These are phyloP conservation scores for Eledone cirrhosa DNA, from an alignment of 2,888 invertebrate genomes.

Conservation along the genomic window DNA sequence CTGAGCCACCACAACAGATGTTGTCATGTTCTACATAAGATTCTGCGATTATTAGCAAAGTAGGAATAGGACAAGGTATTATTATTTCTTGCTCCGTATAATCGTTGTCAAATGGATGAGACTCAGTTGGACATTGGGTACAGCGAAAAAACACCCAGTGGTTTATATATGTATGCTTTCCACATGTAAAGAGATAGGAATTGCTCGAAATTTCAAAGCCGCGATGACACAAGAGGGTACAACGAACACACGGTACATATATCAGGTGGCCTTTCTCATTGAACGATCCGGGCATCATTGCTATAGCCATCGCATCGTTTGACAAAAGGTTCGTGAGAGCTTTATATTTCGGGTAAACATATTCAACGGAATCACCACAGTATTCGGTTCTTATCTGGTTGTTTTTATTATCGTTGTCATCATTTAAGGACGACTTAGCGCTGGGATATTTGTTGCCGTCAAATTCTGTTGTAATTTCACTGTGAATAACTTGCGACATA, in stretches of 20 bases:
- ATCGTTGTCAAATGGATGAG: background rate
- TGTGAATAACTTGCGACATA: too few relatives aligned
- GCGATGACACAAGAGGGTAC: background rate
- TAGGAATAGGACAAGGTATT: background rate
- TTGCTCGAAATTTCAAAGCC: background rate
- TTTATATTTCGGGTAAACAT: too few relatives aligned
- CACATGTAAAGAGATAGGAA: background rate
- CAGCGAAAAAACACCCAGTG: constrained; percentile 18
- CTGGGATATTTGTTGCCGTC: too few relatives aligned
- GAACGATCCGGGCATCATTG: background rate
- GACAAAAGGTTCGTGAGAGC: too few relatives aligned
- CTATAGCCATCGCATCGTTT: background rate
- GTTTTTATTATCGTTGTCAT: too few relatives aligned
- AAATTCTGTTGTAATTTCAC: too few relatives aligned
- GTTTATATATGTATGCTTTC: constrained; percentile 2
- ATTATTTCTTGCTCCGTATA: background rate
- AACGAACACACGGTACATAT: background rate
- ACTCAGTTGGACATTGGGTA: background rate
- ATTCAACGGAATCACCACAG: too few relatives aligned
- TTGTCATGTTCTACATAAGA: background rate
- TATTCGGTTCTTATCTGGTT: too few relatives aligned
- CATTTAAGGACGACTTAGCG: too few relatives aligned
- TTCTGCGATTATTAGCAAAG: background rate
- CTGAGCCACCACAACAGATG: background rate
- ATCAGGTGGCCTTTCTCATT: constrained; percentile 1